Evolutionary conservation across 2,888 invertebrate genomes (phyloP).

Genomic region (Plagiodera versicolora): DNA sequence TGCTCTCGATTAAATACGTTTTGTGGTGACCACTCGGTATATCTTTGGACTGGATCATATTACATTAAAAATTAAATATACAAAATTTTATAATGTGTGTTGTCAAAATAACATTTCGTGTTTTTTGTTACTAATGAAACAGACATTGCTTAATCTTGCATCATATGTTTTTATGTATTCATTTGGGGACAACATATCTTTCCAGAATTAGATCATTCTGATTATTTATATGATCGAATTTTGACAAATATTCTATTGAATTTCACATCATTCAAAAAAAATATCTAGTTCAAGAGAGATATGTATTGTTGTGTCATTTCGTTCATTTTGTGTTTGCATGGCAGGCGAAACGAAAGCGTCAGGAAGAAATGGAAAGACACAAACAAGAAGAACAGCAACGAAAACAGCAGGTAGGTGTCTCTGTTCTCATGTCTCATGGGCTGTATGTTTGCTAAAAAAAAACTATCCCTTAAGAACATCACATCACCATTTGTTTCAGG

Average conservation of each 20-base stretch:
- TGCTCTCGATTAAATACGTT: too few species aligned
- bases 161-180: neutral
- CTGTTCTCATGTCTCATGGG: conserved; percentile 11
- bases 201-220: too few species aligned
- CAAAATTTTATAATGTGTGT: neutral
- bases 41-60: too few species aligned
- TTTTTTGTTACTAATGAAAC: neutral
- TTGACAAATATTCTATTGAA: too few species aligned
- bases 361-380: conserved; percentile 83
- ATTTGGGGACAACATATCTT: neutral
- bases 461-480: neutral
- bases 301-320: conserved; percentile 12
- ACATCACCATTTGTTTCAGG: conserved; percentile 64
- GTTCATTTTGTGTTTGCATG: conserved; percentile 53
- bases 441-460: neutral
- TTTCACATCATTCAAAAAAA: too few species aligned
- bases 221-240: too few species aligned
- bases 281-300: conserved; percentile 7
- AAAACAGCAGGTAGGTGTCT: conserved; percentile 75
- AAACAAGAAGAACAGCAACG: conserved; percentile 82
- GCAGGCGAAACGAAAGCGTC: conserved; percentile 83
- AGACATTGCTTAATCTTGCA: neutral
- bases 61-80: too few species aligned
- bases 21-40: too few species aligned
- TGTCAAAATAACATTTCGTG: neutral